These are phyloP conservation scores for Drosophila borborema DNA, from an alignment of 2,888 invertebrate genomes.

Conservation along the genomic window DNA sequence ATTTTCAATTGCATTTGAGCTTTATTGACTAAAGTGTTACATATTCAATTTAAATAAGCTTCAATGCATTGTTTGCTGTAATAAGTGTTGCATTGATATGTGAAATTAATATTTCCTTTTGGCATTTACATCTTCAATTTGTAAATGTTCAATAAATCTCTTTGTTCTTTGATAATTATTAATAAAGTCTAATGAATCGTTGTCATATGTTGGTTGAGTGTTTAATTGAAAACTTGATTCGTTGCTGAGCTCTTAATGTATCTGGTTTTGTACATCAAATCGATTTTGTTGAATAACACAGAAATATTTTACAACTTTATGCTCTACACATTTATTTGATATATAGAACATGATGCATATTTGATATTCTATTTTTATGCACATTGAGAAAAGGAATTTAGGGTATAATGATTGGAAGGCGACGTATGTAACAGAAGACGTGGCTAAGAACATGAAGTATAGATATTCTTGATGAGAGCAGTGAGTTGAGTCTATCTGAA, in stretches of 20 bases:
- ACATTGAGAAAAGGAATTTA: neutral
- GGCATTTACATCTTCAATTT: neutral
- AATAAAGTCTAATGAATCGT: neutral
- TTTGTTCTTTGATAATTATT: neutral
- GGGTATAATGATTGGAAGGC: neutral
- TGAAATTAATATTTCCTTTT: neutral
- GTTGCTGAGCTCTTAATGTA: neutral
- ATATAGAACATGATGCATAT: neutral
- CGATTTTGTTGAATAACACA: neutral
- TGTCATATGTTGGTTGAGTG: neutral
- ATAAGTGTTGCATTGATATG: neutral
- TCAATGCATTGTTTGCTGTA: neutral
- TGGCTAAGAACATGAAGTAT: neutral
- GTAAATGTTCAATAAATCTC: neutral
- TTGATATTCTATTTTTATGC: neutral
- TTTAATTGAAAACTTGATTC: neutral
- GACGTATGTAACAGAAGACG: neutral
- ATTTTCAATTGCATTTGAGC: neutral
- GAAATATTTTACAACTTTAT: neutral
- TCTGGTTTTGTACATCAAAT: neutral
- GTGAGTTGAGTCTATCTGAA: too few relatives aligned
- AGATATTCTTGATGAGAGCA: neutral
- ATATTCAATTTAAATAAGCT: neutral
- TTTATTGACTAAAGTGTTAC: neutral
- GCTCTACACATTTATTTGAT: neutral